phyloP scores from a whole-genome alignment of 2,888 invertebrate species.

The Capitulum mitella region DNA sequence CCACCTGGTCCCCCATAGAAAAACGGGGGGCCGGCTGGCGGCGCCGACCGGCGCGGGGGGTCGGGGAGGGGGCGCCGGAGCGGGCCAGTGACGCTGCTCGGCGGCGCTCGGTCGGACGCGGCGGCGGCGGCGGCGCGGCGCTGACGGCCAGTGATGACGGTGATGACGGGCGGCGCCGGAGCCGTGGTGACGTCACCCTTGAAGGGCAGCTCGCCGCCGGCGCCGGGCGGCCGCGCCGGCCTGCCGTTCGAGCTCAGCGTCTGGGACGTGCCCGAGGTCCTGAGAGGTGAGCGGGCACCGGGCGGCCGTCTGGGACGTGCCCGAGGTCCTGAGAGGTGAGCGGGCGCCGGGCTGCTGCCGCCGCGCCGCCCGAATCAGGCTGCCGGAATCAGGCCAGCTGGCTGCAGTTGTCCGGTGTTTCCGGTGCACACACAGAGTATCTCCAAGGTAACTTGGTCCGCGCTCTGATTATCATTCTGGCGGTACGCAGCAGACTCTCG shows the following conservation, averaged over 20 bases:
- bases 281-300: background rate
- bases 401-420: no score
- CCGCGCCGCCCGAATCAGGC: no score
- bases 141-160: background rate
- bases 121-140: background rate
- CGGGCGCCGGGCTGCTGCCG: background rate
- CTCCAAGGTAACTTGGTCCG: no score
- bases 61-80: background rate
- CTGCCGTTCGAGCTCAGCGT: background rate
- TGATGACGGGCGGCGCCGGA: background rate
- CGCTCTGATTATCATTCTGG: no score
- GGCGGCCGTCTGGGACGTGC: background rate
- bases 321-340: background rate
- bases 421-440: no score
- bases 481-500: no score
- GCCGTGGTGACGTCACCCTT: background rate
- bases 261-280: background rate
- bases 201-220: background rate
- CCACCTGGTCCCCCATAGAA: constrained; percentile 19
- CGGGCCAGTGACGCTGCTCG: background rate
- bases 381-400: no score
- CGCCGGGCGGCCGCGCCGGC: background rate
- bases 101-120: background rate
- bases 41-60: constrained; percentile 28
- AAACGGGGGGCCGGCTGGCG: constrained; percentile 32